Evolutionary conservation across 2,113 vertebrate species (phyloP).

Genomic region (Laticauda colubrina): DNA sequence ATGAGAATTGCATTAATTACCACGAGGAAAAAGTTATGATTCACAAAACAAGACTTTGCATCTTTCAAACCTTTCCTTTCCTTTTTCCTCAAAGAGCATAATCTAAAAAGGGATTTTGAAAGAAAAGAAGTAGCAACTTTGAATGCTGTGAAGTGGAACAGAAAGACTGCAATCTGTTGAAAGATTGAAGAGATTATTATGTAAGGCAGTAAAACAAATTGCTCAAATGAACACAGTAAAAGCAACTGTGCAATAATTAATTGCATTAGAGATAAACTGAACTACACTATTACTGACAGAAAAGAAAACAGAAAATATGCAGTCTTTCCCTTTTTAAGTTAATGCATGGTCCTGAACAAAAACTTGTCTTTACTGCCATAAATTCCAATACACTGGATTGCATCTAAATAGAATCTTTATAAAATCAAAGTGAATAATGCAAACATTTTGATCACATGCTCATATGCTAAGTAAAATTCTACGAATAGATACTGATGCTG

Average conservation of each 20-base stretch:
- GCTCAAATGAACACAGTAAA: conserved; percentile 1
- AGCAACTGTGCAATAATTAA: conserved; percentile 5
- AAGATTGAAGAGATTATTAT: conserved; percentile 36
- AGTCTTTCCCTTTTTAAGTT: background rate
- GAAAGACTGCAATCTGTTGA: conserved; percentile 25
- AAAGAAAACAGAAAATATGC: background rate
- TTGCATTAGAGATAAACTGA: conserved; percentile 10
- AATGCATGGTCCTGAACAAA: background rate
- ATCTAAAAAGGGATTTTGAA: conserved; percentile 38
- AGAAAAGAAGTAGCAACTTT: conserved; percentile 39
- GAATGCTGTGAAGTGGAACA: conserved; percentile 42
- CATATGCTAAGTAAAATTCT: background rate
- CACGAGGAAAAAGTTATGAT: background rate
- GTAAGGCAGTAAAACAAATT: conserved; percentile 31
- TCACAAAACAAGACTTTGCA: background rate
- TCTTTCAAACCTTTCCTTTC: background rate
- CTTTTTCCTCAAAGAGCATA: conserved; percentile 29
- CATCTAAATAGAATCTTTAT: background rate
- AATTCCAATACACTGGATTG: background rate
- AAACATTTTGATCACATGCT: background rate
- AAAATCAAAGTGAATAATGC: background rate
- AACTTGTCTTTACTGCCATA: background rate
- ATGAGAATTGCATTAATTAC: conserved; percentile 50
- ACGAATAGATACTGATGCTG: background rate
- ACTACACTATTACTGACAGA: conserved; percentile 13